A percentile compares a stretch with the other conserved stretches of the same genome.
Evolutionary conservation across 2,797 vertebrate genomes (phyloP).

Genomic region (Diplodus sargus): DNA sequence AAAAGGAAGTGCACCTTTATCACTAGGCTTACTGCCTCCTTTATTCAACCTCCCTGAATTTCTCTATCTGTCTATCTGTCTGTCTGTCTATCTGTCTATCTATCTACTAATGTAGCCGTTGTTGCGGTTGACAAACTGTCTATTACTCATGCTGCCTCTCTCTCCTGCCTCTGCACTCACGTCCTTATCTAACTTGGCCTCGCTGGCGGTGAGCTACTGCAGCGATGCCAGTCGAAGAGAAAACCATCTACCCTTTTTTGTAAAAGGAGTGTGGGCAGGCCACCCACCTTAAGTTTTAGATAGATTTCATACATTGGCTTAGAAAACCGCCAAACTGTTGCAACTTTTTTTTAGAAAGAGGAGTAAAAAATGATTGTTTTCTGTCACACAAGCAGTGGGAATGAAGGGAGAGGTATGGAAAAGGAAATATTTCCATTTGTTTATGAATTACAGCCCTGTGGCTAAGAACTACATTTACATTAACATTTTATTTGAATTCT

Average conservation of each 20-base stretch:
- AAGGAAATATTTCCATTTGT: slow-evolving; percentile 4
- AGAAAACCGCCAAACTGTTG: slow-evolving; percentile 46
- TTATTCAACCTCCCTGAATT: slow-evolving; percentile 9
- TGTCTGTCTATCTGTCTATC: slow-evolving; percentile 7
- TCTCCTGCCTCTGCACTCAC: slow-evolving; percentile 66
- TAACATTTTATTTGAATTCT: background rate
- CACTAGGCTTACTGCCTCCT: background rate
- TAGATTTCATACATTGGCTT: slow-evolving; percentile 60
- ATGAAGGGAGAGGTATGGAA: slow-evolving; percentile 8
- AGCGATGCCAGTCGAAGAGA: slow-evolving; percentile 69
- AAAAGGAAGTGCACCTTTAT: slow-evolving; percentile 18
- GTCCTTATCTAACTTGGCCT: slow-evolving; percentile 73
- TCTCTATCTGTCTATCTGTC: background rate
- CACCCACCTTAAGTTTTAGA: slow-evolving; percentile 73
- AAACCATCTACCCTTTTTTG: slow-evolving; percentile 65
- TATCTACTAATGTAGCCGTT: slow-evolving; percentile 24
- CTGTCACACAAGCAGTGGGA: slow-evolving; percentile 19
- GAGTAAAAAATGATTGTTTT: slow-evolving; percentile 37
- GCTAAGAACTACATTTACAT: background rate
- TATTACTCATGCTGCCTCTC: slow-evolving; percentile 69
- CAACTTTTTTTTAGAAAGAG: slow-evolving; percentile 20
- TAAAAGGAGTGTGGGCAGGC: slow-evolving; percentile 66
- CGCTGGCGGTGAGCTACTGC: slow-evolving; percentile 49
- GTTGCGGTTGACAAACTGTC: slow-evolving; percentile 11
- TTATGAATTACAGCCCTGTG: background rate